phyloP scores from a whole-genome alignment of 2,888 invertebrate genomes.

The Cetonia aurata region DNA sequence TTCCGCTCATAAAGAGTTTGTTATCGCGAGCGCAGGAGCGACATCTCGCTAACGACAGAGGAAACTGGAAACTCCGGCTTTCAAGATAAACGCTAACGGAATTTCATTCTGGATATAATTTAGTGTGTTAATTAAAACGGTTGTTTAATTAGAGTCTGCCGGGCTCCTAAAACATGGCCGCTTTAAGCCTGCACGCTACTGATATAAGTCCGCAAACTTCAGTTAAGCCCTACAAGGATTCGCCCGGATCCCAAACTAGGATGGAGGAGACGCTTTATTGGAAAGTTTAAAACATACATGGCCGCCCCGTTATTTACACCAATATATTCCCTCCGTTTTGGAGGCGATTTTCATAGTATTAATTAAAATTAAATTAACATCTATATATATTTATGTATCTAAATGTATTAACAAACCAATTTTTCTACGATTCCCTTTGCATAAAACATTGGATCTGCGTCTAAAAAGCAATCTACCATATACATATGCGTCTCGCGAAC shows the following conservation, averaged over 20 bases:
- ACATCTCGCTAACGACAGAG: conserved; percentile 36
- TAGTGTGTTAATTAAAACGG: conserved; percentile 69
- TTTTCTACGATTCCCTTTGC: too few species aligned
- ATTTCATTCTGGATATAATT: conserved; percentile 68
- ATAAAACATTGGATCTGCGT: neutral
- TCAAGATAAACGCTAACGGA: conserved; percentile 65
- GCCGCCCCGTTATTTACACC: conserved; percentile 22
- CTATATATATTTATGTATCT: too few species aligned
- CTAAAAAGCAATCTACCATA: neutral
- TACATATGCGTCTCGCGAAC: conserved; percentile 25
- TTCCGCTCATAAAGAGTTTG: conserved; percentile 26
- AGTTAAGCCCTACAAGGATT: conserved; percentile 53
- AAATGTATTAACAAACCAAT: too few species aligned
- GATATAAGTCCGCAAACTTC: conserved; percentile 65
- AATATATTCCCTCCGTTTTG: too few species aligned
- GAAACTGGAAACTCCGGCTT: conserved; percentile 44
- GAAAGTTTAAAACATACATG: conserved; percentile 34
- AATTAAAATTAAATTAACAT: too few species aligned
- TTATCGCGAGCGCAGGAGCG: conserved; percentile 24
- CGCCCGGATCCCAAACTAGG: conserved; percentile 17
- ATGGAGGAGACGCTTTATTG: conserved; percentile 31
- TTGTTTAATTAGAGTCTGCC: conserved; percentile 67
- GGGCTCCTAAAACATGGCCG: conserved; percentile 63
- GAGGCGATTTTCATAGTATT: too few species aligned
- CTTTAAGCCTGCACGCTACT: conserved; percentile 63